These are phyloP conservation scores for Mesocricetus auratus DNA, from an alignment of 2,113 vertebrate species.

Conservation along the genomic window DNA sequence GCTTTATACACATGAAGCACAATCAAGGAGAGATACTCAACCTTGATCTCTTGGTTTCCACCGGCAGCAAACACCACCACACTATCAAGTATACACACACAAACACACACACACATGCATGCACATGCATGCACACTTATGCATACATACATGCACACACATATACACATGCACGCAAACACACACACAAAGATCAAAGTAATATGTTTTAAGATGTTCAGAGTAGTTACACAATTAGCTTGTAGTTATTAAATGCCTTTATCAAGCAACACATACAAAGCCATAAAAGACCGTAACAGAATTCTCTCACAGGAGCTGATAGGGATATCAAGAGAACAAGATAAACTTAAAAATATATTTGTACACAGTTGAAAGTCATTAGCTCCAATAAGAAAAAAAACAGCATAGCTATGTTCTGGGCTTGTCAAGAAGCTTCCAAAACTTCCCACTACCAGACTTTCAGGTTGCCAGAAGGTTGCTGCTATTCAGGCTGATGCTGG, in stretches of 20 bases:
- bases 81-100: background rate
- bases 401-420: background rate
- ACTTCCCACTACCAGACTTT: background rate
- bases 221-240: background rate
- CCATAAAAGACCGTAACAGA: background rate
- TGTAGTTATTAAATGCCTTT: background rate
- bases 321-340: background rate
- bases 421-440: background rate
- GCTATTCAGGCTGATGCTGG: background rate
- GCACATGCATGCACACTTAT: background rate
- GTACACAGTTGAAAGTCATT: background rate
- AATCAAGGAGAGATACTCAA: background rate
- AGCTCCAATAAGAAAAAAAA: background rate
- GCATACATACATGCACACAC: background rate
- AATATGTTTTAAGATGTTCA: constrained; percentile 1
- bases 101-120: background rate
- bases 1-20: background rate
- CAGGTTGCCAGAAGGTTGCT: background rate
- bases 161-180: background rate
- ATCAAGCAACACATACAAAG: background rate
- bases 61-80: background rate
- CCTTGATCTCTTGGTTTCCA: background rate
- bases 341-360: background rate
- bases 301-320: background rate
- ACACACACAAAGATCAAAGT: background rate